Evolutionary conservation across 1,140 invertebrate species (phyloP), one percentile per base, ranked within the genome.

Genomic region (Druon quercuslanigerum): DNA sequence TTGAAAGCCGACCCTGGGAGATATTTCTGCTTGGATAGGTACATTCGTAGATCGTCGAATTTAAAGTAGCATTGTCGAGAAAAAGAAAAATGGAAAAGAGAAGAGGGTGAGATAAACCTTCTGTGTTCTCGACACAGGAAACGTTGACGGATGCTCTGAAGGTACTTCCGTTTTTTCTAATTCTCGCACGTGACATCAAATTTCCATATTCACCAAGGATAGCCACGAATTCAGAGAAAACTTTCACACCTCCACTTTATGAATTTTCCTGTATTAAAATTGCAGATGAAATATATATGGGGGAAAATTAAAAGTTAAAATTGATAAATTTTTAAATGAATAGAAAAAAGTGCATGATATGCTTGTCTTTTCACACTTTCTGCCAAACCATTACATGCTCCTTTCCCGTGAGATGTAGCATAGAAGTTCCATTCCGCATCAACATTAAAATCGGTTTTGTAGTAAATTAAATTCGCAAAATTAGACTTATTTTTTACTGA

Each of bases 1-100:
- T 60, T 60, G 20, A 19, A 40, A 60, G 33, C 13, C 57, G 20
- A 56, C n/a, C 25, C 25, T 9, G 20, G 19, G 33, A 57, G 56
- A 57, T 20, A 20, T 20, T 33, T 57, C 17, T 57, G 20, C 19
- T 57, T 12, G 19, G 11, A 57, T 12, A 57, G 56, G 12, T 25
- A 60, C 57, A 60, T 60, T 60, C 25, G 57, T 60, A 60, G 57
- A 20, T 60, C 25, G 57, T 60, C 20, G 57, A 60, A 60, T 60
- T 33, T 25, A 60, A 60, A 60, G 14, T 33, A 14, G 57, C 20
- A 60, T 11, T 57, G 56, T 57, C 19, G 56, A 12, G 57, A 20
- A 20, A 3, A 25, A 60, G 25, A 60, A 14, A 33, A 16, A 60
- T 46, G 40, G 20, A 14, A 60, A 14, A 60, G 25, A 13, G 33